phyloP scores from a whole-genome alignment of 2,888 invertebrate genomes.

The Ormyrus thymus region DNA sequence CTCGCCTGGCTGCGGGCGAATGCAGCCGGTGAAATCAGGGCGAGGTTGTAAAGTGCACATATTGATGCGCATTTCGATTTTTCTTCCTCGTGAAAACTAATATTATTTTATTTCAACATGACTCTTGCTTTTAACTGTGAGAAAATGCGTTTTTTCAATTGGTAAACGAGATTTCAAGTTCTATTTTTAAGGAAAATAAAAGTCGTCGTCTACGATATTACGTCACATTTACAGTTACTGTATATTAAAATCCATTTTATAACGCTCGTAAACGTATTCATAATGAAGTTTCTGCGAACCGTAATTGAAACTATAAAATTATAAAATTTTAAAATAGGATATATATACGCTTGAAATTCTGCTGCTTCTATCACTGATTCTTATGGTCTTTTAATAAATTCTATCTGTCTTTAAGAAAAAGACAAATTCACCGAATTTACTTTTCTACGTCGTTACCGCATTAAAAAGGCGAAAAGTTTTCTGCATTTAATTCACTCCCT shows the following conservation, averaged over 20 bases:
- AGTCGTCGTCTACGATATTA: constrained; percentile 12
- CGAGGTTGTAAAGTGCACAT: constrained; percentile 47
- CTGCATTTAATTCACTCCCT: too few relatives aligned
- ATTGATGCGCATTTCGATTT: constrained; percentile 41
- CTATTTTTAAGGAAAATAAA: constrained; percentile 16
- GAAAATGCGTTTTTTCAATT: constrained; percentile 40
- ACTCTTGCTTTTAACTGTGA: constrained; percentile 33
- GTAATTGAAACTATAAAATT: constrained; percentile 7
- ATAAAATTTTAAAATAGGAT: background rate
- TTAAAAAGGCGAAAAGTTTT: too few relatives aligned
- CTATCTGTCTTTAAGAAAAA: too few relatives aligned
- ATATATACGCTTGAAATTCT: background rate
- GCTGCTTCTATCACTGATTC: background rate
- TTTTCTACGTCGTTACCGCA: too few relatives aligned
- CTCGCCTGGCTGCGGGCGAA: background rate
- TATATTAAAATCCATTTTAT: constrained; percentile 11
- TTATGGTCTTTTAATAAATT: constrained; percentile 1
- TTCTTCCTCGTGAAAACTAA: constrained; percentile 18
- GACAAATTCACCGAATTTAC: too few relatives aligned
- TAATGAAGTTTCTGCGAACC: background rate
- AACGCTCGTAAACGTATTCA: background rate
- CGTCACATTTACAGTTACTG: constrained; percentile 27
- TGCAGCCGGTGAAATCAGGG: constrained; percentile 49
- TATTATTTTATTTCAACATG: constrained; percentile 29
- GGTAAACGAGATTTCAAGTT: background rate